Evolutionary conservation across 2,113 vertebrate species (phyloP), one percentile per base, ranked within the genome.

Genomic region (Pachycephala philippinensis): DNA sequence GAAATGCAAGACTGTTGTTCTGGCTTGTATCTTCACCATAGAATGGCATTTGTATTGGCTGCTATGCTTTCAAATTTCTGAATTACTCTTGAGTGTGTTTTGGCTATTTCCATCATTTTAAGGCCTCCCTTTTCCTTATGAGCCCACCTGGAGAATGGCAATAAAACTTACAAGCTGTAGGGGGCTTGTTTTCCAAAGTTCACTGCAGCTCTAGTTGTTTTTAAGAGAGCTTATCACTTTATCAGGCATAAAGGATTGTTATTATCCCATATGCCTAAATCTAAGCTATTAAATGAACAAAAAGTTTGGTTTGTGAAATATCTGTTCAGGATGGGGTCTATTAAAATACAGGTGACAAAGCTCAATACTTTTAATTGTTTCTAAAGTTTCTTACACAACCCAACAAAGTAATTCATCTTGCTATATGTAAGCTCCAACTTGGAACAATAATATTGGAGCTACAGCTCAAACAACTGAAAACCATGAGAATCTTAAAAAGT

Each of bases 61-160:
- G 27, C 37, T 66, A 27, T 69, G 49, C 50, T 85, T 96, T 40
- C 28, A 86, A 57, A 88, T 90, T 95, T 94, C 85, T 70, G 59
- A 90, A 90, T 74, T 86, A 86, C 71, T 39, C 66, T 56, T 53
- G 78, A 65, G 85, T 60, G 78, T 74, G 24, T 31, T 91, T 93
- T 83, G 64, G 24, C 31, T 77, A 77, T 88, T 96, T 94, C 35
- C 70, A 91, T 44, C 26, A 68, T 83, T 91, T 97, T 85, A 91
- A 90, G 50, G 45, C 78, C 78, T 88, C 33, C 5, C 3, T 93
- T 89, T 96, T 90, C 68, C 90, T 95, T 88, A 90, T 66, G 16
- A 92, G 68, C 75, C 92, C 79, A 96, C 90, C 93, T 96, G 90
- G 83, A 97, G 95, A 93, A 93, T n/a, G 33, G 63, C 23, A 95